Conservation (phyloP, 1,140 invertebrate genomes). For the Drosophila auraria region DNA sequence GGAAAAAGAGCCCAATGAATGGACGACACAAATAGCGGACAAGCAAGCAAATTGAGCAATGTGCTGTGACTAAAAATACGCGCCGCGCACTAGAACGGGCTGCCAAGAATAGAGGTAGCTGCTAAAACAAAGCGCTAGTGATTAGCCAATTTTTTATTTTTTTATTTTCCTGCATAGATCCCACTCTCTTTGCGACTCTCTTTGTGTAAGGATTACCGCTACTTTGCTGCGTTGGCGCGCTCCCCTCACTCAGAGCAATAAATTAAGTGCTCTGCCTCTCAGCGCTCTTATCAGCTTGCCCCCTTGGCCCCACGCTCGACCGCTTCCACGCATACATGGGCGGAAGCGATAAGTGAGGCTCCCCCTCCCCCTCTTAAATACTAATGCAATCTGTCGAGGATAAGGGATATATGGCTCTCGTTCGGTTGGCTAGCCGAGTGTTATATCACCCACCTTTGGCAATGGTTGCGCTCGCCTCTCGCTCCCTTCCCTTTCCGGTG, state of each 20-base stretch:
- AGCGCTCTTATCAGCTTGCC: constrained; percentile 57
- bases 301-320: constrained; percentile 24
- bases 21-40: constrained; percentile 39
- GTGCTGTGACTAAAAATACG: constrained; percentile 61
- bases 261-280: background rate
- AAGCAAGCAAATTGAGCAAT: constrained; percentile 57
- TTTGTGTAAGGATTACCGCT: constrained; percentile 20
- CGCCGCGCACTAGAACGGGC: constrained; percentile 37
- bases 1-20: constrained; percentile 54
- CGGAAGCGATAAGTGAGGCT: constrained; percentile 39
- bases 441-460: constrained; percentile 69
- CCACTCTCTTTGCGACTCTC: background rate
- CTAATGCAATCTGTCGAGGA: constrained; percentile 25
- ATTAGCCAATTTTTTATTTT: constrained; percentile 20
- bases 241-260: background rate
- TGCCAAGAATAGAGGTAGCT: constrained; percentile 49
- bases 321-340: constrained; percentile 13
- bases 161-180: background rate
- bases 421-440: background rate
- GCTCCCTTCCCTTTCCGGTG: constrained; percentile 35
- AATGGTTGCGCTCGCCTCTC: constrained; percentile 66
- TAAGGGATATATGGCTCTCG: constrained; percentile 15
- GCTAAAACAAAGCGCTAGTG: constrained; percentile 19
- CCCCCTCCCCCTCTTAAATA: constrained; percentile 11
- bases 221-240: constrained; percentile 22